Evolutionary conservation across 2,113 vertebrate species (phyloP).

Genomic region (Dicentrarchus labrax): DNA sequence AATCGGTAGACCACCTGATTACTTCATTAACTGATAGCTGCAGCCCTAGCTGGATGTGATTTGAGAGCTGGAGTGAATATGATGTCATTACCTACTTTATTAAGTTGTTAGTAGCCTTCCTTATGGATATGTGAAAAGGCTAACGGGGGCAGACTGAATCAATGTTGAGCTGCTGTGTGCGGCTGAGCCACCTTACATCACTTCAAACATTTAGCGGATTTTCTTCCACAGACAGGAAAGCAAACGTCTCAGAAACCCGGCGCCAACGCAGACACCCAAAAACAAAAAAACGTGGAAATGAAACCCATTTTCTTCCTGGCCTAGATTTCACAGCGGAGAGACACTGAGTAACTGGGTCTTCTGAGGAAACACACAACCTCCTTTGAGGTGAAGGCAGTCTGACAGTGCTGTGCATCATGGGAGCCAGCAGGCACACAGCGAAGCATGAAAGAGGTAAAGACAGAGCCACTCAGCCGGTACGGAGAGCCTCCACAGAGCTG

Average conservation of each 20-base stretch:
- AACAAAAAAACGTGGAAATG: neutral
- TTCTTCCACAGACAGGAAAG: neutral
- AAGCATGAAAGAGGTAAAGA: conserved; percentile 61
- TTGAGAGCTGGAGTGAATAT: neutral
- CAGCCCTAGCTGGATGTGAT: neutral
- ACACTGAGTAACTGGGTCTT: conserved; percentile 10
- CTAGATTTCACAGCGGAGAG: neutral
- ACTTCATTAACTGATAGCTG: too few relatives aligned
- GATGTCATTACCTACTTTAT: too few relatives aligned
- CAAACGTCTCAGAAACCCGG: neutral
- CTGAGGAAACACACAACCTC: conserved; percentile 27
- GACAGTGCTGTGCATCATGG: conserved; percentile 58
- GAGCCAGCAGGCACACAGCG: conserved; percentile 55
- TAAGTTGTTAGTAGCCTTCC: too few relatives aligned
- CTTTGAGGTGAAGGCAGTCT: conserved; percentile 36
- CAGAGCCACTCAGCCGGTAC: conserved; percentile 17
- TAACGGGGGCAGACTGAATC: neutral
- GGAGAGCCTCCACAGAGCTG: neutral
- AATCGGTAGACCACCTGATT: too few relatives aligned
- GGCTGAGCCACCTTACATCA: too few relatives aligned
- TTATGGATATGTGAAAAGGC: neutral
- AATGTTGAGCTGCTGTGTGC: too few relatives aligned
- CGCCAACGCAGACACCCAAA: neutral
- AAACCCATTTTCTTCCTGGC: neutral
- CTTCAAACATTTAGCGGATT: neutral